phyloP scores from a whole-genome alignment of 2,113 vertebrate species.

The Lasiurus cinereus region DNA sequence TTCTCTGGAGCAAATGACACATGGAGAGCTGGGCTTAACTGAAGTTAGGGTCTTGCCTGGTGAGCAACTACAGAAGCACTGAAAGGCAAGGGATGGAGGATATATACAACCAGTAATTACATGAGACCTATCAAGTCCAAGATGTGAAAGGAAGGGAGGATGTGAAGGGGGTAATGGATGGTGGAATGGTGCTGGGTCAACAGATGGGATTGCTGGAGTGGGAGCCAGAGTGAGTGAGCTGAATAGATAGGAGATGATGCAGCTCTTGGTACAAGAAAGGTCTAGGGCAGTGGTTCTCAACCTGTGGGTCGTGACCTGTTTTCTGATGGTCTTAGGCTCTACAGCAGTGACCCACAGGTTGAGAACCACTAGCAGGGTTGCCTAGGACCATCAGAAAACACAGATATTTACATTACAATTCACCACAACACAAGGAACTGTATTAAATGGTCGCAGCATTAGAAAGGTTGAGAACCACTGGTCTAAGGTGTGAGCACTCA shows the following conservation, averaged over 20 bases:
- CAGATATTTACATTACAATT: no score
- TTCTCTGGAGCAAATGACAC: not conserved
- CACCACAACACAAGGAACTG: no score
- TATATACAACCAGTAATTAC: accelerated
- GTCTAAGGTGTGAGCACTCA: not conserved
- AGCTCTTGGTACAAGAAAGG: not conserved
- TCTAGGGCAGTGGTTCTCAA: not conserved
- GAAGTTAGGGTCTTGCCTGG: not conserved
- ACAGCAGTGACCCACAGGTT: no score
- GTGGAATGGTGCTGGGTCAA: not conserved
- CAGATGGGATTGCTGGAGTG: not conserved
- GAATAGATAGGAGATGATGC: not conserved
- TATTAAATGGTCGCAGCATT: no score
- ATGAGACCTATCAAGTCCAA: not conserved
- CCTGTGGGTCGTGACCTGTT: no score
- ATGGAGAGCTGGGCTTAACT: not conserved
- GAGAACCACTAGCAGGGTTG: no score
- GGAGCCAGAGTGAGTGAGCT: not conserved
- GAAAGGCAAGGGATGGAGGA: not conserved
- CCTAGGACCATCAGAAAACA: no score
- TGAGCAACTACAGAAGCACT: not conserved
- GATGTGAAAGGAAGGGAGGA: not conserved
- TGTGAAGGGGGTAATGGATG: no score
- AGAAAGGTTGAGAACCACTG: no score
- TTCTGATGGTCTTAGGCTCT: no score